Conservation (phyloP, 2,888 invertebrate species). For the Tetragonula carbonaria region DNA sequence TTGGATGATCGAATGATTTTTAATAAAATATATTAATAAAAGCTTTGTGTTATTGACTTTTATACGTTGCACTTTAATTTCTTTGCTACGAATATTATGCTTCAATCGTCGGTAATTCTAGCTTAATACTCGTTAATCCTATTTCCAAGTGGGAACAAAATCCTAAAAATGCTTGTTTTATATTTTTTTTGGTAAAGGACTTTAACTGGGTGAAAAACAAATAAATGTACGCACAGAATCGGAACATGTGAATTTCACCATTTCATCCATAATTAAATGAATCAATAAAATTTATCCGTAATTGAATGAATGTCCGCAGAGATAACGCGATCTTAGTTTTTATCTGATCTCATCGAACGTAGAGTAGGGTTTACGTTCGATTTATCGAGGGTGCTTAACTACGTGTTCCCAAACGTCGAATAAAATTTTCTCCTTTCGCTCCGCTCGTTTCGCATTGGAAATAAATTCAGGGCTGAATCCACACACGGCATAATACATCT, state of each 20-base stretch:
- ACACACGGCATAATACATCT: constrained; percentile 6
- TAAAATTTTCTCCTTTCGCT: constrained; percentile 31
- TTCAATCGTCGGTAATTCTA: no score
- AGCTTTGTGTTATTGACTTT: no score
- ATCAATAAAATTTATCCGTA: background rate
- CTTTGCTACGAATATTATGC: no score
- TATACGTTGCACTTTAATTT: no score
- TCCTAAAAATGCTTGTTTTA: no score
- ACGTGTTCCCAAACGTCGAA: constrained; percentile 1
- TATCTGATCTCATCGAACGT: background rate
- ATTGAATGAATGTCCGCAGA: background rate
- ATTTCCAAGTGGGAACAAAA: no score
- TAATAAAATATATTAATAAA: no score
- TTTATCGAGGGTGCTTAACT: background rate
- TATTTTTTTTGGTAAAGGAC: no score
- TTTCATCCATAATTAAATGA: background rate
- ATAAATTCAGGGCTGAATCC: background rate
- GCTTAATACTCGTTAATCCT: no score
- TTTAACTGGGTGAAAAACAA: no score
- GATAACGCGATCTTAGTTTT: constrained; percentile 5
- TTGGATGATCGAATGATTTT: no score
- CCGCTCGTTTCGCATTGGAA: constrained; percentile 10
- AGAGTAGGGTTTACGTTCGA: constrained; percentile 4
- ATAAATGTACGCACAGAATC: background rate
- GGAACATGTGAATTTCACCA: background rate